These are phyloP conservation scores for Pseudanteris insignis DNA, from an alignment of 2,888 invertebrate species.

Conservation along the genomic window DNA sequence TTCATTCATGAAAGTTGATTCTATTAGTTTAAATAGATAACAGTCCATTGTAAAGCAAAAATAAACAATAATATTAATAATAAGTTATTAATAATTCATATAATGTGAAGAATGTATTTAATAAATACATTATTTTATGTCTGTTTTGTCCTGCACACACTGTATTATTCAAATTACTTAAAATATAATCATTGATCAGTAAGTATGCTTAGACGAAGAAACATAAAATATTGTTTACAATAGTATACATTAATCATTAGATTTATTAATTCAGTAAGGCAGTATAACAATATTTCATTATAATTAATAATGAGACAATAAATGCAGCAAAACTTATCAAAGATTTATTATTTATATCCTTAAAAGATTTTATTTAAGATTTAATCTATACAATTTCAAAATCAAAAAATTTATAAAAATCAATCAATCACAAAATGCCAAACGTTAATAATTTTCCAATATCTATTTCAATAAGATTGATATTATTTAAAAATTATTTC, in stretches of 20 bases:
- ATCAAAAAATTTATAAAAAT: too few species aligned
- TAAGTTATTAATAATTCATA: neutral
- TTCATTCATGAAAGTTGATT: too few species aligned
- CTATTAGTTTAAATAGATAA: neutral
- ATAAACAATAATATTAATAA: neutral
- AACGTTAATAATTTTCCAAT: too few species aligned
- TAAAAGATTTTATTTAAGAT: too few species aligned
- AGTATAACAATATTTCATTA: neutral
- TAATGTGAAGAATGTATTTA: neutral
- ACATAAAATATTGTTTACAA: constrained; percentile 6
- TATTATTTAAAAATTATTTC: too few species aligned
- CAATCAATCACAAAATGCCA: too few species aligned
- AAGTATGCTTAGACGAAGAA: constrained; percentile 1
- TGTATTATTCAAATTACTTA: neutral
- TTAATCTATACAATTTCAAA: too few species aligned
- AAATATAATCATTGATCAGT: neutral
- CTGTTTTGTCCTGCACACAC: neutral
- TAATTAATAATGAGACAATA: neutral
- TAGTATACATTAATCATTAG: neutral
- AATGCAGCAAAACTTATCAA: neutral
- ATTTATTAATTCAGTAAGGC: neutral
- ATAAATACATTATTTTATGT: constrained; percentile 2
- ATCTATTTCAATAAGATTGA: too few species aligned
- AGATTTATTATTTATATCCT: too few species aligned
- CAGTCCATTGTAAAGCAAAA: neutral